Percentiles rank a stretch among this genome's conserved stretches.
phyloP scores from a whole-genome alignment of 2,888 invertebrate species.

The Troilus luridus region DNA sequence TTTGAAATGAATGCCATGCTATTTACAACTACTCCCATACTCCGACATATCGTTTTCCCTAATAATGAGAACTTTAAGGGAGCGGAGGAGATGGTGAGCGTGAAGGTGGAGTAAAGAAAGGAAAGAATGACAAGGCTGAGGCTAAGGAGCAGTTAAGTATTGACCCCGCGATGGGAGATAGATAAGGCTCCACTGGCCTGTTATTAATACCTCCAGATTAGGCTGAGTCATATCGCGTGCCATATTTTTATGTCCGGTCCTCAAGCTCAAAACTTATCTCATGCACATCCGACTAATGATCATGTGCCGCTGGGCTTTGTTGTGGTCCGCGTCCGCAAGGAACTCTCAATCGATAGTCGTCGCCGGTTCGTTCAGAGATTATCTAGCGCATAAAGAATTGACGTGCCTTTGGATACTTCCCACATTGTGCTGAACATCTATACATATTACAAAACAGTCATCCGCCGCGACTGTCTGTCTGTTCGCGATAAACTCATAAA shows the following conservation, averaged over 20 bases:
- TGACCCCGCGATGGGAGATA: constrained; percentile 49
- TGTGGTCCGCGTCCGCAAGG: not conserved
- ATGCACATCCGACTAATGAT: constrained; percentile 57
- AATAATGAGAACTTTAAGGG: not conserved
- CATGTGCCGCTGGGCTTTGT: constrained; percentile 42
- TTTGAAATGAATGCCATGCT: not conserved
- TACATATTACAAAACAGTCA: not conserved
- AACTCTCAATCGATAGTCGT: constrained; percentile 7
- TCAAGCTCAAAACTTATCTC: constrained; percentile 52
- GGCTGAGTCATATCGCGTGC: constrained; percentile 58
- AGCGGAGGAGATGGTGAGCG: not conserved
- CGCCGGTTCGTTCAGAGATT: not conserved
- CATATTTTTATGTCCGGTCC: constrained; percentile 59
- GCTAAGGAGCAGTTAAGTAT: constrained; percentile 54
- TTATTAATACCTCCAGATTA: constrained; percentile 55
- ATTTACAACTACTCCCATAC: not conserved
- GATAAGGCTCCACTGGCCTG: constrained; percentile 38
- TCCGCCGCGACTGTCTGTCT: too few relatives aligned
- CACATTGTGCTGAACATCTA: not conserved
- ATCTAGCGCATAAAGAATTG: not conserved
- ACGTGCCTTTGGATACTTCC: not conserved
- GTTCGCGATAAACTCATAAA: too few relatives aligned
- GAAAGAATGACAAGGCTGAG: constrained; percentile 44
- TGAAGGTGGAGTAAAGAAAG: constrained; percentile 3
- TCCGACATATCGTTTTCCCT: not conserved